These are phyloP conservation scores for Formicarius rufipectus DNA, from an alignment of 2,113 vertebrate species.

Conservation along the genomic window DNA sequence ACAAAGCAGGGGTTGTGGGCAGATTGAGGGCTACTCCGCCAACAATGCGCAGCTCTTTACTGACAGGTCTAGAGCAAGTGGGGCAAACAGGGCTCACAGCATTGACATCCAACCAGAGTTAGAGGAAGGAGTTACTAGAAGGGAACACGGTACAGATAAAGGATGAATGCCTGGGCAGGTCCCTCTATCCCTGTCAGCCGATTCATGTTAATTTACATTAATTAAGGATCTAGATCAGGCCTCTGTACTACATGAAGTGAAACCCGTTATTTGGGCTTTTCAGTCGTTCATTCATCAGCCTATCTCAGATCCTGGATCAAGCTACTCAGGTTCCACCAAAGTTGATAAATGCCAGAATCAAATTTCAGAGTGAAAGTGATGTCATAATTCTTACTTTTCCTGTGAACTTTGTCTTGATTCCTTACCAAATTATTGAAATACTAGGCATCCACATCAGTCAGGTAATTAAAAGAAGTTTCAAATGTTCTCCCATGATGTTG, in stretches of 20 bases:
- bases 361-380: not conserved
- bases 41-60: not conserved
- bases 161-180: not conserved
- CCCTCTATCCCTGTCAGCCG: not conserved
- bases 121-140: not conserved
- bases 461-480: not conserved
- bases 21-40: not conserved
- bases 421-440: not conserved
- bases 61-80: not conserved
- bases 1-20: not conserved
- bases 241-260: not conserved
- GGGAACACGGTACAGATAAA: not conserved
- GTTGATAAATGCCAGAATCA: not conserved
- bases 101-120: not conserved
- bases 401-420: not conserved
- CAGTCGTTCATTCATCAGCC: not conserved
- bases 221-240: not conserved
- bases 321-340: not conserved
- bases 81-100: not conserved
- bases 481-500: not conserved
- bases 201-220: not conserved
- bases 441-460: not conserved
- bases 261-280: not conserved
- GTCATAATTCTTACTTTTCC: not conserved
- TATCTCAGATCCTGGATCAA: not conserved